phyloP scores from a whole-genome alignment of 1,140 invertebrate species.

The Drosophila dunni region DNA sequence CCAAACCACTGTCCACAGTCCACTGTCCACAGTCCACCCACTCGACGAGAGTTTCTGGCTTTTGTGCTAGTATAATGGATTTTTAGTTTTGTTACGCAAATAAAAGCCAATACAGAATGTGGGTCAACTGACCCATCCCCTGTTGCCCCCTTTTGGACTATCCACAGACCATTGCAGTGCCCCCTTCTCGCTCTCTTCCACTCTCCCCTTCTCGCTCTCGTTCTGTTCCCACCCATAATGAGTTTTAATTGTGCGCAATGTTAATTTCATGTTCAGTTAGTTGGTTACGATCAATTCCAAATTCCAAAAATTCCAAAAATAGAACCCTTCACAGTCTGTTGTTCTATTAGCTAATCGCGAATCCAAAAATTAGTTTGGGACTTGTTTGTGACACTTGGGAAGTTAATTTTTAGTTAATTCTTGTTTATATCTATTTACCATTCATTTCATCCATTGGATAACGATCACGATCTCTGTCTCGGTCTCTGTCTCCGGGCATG shows the following conservation, averaged over 20 bases:
- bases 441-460: slow-evolving; percentile 73
- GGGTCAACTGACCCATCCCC: slow-evolving; percentile 56
- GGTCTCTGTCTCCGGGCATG: slow-evolving; percentile 48
- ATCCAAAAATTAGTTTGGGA: slow-evolving; percentile 63
- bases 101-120: slow-evolving; percentile 68
- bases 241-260: slow-evolving; percentile 74
- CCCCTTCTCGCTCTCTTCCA: neutral
- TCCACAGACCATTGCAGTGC: neutral
- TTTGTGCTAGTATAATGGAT: slow-evolving; percentile 73
- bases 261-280: slow-evolving; percentile 69
- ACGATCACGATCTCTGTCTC: slow-evolving; percentile 53
- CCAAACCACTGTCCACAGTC: slow-evolving; percentile 22
- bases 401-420: neutral
- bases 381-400: neutral
- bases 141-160: neutral
- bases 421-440: slow-evolving; percentile 51
- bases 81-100: slow-evolving; percentile 78
- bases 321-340: slow-evolving; percentile 35
- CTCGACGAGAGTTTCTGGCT: slow-evolving; percentile 21
- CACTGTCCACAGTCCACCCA: slow-evolving; percentile 30
- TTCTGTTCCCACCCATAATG: slow-evolving; percentile 51
- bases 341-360: slow-evolving; percentile 46
- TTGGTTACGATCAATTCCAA: slow-evolving; percentile 43
- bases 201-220: neutral
- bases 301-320: slow-evolving; percentile 46